phyloP scores from a whole-genome alignment of 2,797 vertebrate genomes.

The Galaxias olidus region DNA sequence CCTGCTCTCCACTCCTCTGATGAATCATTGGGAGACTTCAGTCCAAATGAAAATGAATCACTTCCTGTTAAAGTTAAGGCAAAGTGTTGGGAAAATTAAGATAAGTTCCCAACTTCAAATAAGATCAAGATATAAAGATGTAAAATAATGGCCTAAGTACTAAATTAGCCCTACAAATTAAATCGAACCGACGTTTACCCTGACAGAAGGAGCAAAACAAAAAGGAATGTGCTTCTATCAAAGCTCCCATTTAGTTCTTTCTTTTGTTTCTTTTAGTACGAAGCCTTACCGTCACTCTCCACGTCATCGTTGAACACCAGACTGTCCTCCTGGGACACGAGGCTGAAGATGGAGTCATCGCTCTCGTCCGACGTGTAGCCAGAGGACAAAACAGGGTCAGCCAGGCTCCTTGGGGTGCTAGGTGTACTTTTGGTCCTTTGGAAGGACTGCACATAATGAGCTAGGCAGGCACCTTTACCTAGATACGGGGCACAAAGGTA shows the following conservation, averaged over 20 bases:
- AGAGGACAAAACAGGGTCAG: constrained; percentile 67
- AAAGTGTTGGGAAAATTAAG: background rate
- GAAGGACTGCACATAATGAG: constrained; percentile 79
- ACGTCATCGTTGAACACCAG: constrained; percentile 80
- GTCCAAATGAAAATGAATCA: constrained; percentile 72
- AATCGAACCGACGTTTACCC: too few relatives aligned
- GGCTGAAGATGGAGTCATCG: constrained; percentile 77
- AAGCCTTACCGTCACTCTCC: constrained; percentile 85
- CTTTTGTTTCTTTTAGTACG: background rate
- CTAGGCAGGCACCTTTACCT: constrained; percentile 83
- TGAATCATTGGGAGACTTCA: constrained; percentile 74
- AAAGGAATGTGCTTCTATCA: too few relatives aligned
- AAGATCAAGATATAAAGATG: too few relatives aligned
- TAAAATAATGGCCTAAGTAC: too few relatives aligned
- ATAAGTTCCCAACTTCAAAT: too few relatives aligned
- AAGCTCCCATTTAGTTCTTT: background rate
- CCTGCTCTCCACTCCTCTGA: constrained; percentile 77
- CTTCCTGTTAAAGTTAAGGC: constrained; percentile 72
- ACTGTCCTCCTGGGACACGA: constrained; percentile 75
- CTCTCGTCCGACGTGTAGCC: constrained; percentile 83
- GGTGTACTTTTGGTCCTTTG: constrained; percentile 72
- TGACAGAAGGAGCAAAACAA: too few relatives aligned
- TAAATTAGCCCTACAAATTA: too few relatives aligned
- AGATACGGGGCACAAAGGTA: background rate
- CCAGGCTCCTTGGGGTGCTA: constrained; percentile 51